Conservation (phyloP, 1,140 invertebrate species). For the Drosophila orosa region DNA sequence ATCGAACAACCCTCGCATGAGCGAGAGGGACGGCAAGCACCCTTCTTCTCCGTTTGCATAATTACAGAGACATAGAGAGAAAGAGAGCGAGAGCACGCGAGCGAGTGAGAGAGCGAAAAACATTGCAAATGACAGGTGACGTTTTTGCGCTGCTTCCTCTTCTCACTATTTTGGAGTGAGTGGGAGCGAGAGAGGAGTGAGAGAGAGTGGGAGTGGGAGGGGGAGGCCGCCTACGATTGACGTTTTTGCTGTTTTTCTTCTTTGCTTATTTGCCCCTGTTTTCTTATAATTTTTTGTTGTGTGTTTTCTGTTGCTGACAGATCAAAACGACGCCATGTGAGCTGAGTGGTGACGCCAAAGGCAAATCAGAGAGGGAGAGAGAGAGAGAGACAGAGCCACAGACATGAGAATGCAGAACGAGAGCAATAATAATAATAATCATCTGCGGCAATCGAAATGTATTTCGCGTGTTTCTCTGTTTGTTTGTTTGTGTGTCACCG, state of each 20-base stretch:
- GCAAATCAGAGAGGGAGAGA: conserved; percentile 12
- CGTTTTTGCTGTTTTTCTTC: conserved; percentile 25
- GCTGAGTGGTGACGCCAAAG: conserved; percentile 57
- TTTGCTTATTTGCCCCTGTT: conserved; percentile 16
- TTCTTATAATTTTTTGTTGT: conserved; percentile 18
- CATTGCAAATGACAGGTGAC: conserved; percentile 81
- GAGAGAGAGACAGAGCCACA: not conserved
- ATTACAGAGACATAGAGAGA: conserved; percentile 30
- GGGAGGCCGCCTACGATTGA: conserved; percentile 44
- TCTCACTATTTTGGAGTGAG: conserved; percentile 14
- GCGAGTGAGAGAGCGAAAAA: conserved; percentile 53
- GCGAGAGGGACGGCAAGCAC: conserved; percentile 24
- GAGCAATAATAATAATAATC: conserved; percentile 46
- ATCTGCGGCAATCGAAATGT: conserved; percentile 51
- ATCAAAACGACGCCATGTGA: conserved; percentile 41
- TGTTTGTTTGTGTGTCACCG: conserved; percentile 48
- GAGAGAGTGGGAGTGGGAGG: conserved; percentile 4
- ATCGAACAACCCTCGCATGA: conserved; percentile 49
- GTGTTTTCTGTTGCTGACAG: conserved; percentile 38
- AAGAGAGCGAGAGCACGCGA: conserved; percentile 1
- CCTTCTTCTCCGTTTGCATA: conserved; percentile 55
- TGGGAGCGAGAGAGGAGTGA: conserved; percentile 19
- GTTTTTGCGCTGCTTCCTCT: conserved; percentile 55
- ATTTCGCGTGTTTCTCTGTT: conserved; percentile 47
- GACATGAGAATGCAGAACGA: conserved; percentile 26